Evolutionary conservation across 2,888 invertebrate genomes (phyloP).

Genomic region (Drosophila nr. fundita): DNA sequence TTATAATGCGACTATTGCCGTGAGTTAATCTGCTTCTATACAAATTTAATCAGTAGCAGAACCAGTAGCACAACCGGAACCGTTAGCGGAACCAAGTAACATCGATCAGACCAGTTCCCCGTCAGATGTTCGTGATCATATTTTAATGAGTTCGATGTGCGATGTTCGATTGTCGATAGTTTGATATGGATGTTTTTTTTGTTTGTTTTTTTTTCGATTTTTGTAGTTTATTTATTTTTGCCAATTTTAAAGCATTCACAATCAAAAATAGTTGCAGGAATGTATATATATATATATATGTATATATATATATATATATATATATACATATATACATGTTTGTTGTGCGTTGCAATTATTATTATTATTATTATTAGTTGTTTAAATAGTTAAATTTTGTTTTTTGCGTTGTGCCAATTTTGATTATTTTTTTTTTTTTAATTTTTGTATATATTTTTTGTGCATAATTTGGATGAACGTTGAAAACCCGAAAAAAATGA

Average conservation of each 20-base stretch:
- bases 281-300: neutral
- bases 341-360: constrained; percentile 2
- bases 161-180: constrained; percentile 10
- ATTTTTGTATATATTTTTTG: constrained; percentile 14
- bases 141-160: constrained; percentile 11
- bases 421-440: constrained; percentile 1
- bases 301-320: constrained; percentile 1
- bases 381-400: constrained; percentile 4
- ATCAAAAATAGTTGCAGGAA: constrained; percentile 20
- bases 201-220: constrained; percentile 2
- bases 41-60: neutral
- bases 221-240: constrained; percentile 2
- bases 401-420: constrained; percentile 10
- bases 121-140: constrained; percentile 11
- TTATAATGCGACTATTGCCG: constrained; percentile 45
- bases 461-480: constrained; percentile 45
- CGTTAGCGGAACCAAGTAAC: constrained; percentile 5
- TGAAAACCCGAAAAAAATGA: constrained; percentile 43
- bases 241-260: constrained; percentile 19
- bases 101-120: constrained; percentile 5
- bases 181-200: constrained; percentile 23
- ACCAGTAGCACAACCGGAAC: constrained; percentile 2
- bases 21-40: constrained; percentile 1
- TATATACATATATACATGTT: neutral
- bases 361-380: constrained; percentile 7